phyloP scores from a whole-genome alignment of 2,797 vertebrate species.

The Tapirus indicus region DNA sequence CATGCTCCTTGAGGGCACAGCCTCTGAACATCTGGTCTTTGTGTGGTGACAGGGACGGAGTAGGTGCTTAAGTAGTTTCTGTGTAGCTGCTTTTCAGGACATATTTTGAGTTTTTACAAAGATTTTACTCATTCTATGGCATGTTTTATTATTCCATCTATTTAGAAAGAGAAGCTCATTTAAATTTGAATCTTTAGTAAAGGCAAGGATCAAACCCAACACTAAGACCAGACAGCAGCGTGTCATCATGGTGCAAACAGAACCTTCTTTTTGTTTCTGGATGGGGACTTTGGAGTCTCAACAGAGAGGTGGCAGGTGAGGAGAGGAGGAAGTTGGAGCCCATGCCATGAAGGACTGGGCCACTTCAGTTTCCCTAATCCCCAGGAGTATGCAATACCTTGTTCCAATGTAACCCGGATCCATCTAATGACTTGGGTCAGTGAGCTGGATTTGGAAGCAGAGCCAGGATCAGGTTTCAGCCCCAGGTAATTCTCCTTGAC shows the following conservation, averaged over 20 bases:
- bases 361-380: not conserved
- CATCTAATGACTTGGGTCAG: not conserved
- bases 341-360: no score
- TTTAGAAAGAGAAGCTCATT: not conserved
- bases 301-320: not conserved
- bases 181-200: not conserved
- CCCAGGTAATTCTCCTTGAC: not conserved
- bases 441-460: not conserved
- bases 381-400: not conserved
- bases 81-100: not conserved
- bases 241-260: not conserved
- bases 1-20: no score
- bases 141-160: not conserved
- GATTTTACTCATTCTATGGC: not conserved
- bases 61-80: not conserved
- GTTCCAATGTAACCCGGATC: not conserved
- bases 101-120: not conserved
- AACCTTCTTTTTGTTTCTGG: not conserved
- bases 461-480: not conserved
- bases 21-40: not conserved
- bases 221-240: not conserved
- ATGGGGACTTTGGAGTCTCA: not conserved
- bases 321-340: not conserved
- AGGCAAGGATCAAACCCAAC: not conserved
- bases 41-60: not conserved